Conservation (phyloP, 2,888 invertebrate species). For the Apodemia mormo region DNA sequence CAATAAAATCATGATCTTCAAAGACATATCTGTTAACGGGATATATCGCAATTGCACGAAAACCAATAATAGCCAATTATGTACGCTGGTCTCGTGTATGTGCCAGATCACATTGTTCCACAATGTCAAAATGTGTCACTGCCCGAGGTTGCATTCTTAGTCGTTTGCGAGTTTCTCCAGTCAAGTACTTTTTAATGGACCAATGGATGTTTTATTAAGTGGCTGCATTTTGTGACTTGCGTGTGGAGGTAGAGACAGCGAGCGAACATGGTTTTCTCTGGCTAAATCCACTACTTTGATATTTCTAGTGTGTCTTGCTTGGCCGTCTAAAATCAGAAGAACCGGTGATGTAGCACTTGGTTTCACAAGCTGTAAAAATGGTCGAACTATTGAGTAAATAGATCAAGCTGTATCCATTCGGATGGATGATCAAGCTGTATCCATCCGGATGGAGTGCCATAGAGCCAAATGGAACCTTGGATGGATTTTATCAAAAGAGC, state of each 20-base stretch:
- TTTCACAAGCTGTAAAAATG: constrained; percentile 24
- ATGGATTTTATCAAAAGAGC: constrained; percentile 28
- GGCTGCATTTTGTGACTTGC: constrained; percentile 36
- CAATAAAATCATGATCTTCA: constrained; percentile 31
- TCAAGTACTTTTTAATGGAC: constrained; percentile 35
- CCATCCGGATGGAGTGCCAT: no score
- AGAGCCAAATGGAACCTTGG: not conserved
- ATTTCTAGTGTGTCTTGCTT: constrained; percentile 27
- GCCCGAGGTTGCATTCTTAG: constrained; percentile 27
- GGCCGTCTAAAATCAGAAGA: constrained; percentile 29
- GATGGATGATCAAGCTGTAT: no score
- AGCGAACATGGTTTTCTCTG: constrained; percentile 32
- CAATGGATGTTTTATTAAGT: constrained; percentile 32
- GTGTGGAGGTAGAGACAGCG: constrained; percentile 35
- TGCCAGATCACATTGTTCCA: constrained; percentile 33
- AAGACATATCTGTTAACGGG: constrained; percentile 28
- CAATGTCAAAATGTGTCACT: constrained; percentile 32
- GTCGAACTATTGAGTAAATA: constrained; percentile 29
- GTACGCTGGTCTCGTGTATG: constrained; percentile 31
- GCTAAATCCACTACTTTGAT: constrained; percentile 27
- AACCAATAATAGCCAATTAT: constrained; percentile 30
- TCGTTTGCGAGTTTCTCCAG: constrained; percentile 28
- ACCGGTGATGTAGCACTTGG: constrained; percentile 26
- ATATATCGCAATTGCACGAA: constrained; percentile 30
- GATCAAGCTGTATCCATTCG: constrained; percentile 37